phyloP scores from a whole-genome alignment of 2,888 invertebrate genomes.

The Agonopterix arenella region DNA sequence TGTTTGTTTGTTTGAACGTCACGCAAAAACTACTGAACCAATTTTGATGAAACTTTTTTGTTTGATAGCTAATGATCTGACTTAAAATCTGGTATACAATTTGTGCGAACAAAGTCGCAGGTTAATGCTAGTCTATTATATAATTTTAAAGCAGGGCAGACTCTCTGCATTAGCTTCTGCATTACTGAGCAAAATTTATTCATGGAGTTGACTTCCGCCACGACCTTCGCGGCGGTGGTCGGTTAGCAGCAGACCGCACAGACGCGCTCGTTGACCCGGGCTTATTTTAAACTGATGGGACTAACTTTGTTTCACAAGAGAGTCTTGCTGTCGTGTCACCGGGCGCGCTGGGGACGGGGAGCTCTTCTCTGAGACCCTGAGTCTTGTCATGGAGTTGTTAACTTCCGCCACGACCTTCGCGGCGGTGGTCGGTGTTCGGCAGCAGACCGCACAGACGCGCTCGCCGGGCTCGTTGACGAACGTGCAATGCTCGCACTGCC shows the following conservation, averaged over 20 bases:
- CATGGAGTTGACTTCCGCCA: slow-evolving; percentile 27
- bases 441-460: slow-evolving; percentile 90
- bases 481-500: slow-evolving; percentile 95
- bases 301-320: slow-evolving; percentile 77
- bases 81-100: too few relatives aligned
- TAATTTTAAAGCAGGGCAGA: too few relatives aligned
- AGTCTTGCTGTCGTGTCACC: slow-evolving; percentile 24
- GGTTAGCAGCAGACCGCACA: slow-evolving; percentile 35
- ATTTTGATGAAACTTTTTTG: too few relatives aligned
- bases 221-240: slow-evolving; percentile 46
- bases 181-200: too few relatives aligned
- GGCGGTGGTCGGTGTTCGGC: slow-evolving; percentile 82
- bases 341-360: slow-evolving; percentile 15
- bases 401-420: slow-evolving; percentile 32
- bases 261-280: too few relatives aligned
- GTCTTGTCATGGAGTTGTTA: slow-evolving; percentile 25
- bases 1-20: too few relatives aligned
- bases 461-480: slow-evolving; percentile 89
- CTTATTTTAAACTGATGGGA: slow-evolving; percentile 1
- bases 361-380: slow-evolving; percentile 21
- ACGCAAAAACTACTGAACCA: too few relatives aligned
- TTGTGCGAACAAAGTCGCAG: too few relatives aligned
- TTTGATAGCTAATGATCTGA: too few relatives aligned
- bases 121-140: too few relatives aligned
- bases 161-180: too few relatives aligned